A percentile compares a stretch with the other conserved stretches of the same genome.
These are phyloP conservation scores for Daphoenositta chrysoptera DNA, from an alignment of 2,113 vertebrate genomes.

Conservation along the genomic window DNA sequence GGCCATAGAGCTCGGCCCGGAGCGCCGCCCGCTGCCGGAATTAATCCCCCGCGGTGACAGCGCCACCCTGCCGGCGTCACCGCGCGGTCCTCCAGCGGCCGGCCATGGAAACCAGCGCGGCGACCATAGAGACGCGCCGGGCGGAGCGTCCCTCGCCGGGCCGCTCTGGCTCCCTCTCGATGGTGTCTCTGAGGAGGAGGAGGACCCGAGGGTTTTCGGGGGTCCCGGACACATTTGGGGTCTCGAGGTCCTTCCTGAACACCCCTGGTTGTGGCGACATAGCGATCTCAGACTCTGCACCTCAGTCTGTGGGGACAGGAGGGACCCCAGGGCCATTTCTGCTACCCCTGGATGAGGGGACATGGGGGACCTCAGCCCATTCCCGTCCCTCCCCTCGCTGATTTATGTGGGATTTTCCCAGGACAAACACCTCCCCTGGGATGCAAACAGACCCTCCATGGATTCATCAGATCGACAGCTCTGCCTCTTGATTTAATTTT, in stretches of 20 bases:
- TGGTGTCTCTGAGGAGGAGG: background rate
- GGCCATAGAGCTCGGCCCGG: background rate
- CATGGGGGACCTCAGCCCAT: accelerated
- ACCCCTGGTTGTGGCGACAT: background rate
- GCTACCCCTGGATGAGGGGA: background rate
- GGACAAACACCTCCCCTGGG: background rate
- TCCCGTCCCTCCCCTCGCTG: background rate
- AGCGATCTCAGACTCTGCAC: too few species aligned
- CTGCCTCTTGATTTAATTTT: background rate
- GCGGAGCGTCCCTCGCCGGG: background rate
- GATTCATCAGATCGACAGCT: background rate
- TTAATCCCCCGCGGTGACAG: accelerated
- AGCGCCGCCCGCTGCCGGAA: background rate
- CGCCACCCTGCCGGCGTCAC: background rate
- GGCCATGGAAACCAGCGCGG: background rate
- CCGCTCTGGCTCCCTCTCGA: background rate
- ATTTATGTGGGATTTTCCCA: accelerated
- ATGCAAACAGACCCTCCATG: background rate
- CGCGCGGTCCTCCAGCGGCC: background rate
- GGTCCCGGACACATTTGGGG: background rate
- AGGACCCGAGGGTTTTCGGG: background rate
- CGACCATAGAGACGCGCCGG: background rate
- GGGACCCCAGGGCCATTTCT: background rate
- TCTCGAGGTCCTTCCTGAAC: too few species aligned
- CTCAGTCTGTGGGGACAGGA: background rate